phyloP scores from a whole-genome alignment of 2,888 invertebrate genomes.

The Drosophila mulleri region DNA sequence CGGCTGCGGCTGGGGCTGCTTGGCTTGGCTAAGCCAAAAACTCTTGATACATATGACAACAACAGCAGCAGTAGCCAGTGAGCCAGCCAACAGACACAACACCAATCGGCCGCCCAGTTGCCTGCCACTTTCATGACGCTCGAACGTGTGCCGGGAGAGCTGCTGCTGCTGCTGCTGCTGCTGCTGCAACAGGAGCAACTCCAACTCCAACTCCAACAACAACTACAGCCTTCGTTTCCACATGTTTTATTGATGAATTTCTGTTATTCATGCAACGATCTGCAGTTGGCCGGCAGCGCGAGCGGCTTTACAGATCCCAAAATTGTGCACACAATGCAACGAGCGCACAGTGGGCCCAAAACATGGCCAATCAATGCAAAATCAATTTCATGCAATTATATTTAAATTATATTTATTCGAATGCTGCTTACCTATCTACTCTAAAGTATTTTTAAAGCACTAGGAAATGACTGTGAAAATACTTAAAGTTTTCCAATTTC shows the following conservation, averaged over 20 bases:
- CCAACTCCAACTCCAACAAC: slow-evolving; percentile 15
- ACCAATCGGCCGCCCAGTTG: slow-evolving; percentile 21
- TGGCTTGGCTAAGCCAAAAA: slow-evolving; percentile 64
- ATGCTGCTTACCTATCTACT: background rate
- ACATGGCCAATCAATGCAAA: slow-evolving; percentile 8
- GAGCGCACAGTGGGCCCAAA: slow-evolving; percentile 59
- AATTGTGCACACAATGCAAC: slow-evolving; percentile 72
- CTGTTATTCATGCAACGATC: slow-evolving; percentile 79
- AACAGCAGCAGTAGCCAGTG: slow-evolving; percentile 32
- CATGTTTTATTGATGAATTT: slow-evolving; percentile 85
- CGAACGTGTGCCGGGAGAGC: slow-evolving; percentile 75
- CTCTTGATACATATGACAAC: slow-evolving; percentile 75
- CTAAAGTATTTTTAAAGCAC: background rate
- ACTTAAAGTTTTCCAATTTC: background rate
- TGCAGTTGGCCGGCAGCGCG: slow-evolving; percentile 42
- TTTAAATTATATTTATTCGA: slow-evolving; percentile 1
- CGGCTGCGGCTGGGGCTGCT: too few species aligned
- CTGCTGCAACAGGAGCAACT: slow-evolving; percentile 10
- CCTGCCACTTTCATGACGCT: slow-evolving; percentile 63
- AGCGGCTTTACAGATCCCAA: slow-evolving; percentile 74
- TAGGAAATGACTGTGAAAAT: background rate
- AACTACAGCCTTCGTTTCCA: slow-evolving; percentile 39
- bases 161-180: slow-evolving; percentile 5
- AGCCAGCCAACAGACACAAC: slow-evolving; percentile 6
- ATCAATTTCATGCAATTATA: slow-evolving; percentile 9